Base-by-base conservation (phyloP, 1,140 invertebrate genomes). In the Stegodyphus mimosarum region DNA sequence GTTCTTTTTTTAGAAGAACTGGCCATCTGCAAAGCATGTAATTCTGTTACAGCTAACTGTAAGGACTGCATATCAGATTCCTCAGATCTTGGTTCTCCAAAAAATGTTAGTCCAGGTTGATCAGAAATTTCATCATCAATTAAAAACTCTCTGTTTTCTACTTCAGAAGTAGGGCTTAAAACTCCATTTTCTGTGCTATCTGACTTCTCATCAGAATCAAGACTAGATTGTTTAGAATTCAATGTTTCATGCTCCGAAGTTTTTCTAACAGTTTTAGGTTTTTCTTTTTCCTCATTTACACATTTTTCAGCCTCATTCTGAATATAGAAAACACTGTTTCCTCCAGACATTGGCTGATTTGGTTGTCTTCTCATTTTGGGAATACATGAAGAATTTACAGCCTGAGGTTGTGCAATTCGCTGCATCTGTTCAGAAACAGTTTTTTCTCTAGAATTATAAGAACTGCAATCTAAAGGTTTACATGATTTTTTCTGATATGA, bases 51-150 rank as follows among this genome's bases (percentile, higher is more conserved):
- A 15, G 78, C 71, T 50, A 75, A 17, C n/a, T 83, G 63, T 18
- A 87, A 64, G 9, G 86, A 87, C n/a, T 79, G 79, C 6, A 83
- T 66, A 83, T 70, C 67, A 0, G 70, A 75, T 33, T 80, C 77
- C 53, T 75, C 69, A 33, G 70, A 87, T 11, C 83, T 83, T 10
- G 69, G 71, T 13, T 77, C 74, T 33, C 66, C 50, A 51, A n/a
- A 88, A 63, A 96, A 95, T 4, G 95, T 92, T 73, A 97, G 90
- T 0, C 94, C 95, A 10, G 96, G 96, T 89, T 97, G 96, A 90
- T 97, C 96, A 11, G 95, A 95, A 71, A 97, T 97, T 90, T 97
- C 96, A 88, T 97, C 96, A 89, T 97, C 96, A 86, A 95, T 95
- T 66, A 95, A 93, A 90, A 93, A 95, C 88, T 94, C 93, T 79